These are phyloP conservation scores for Leucoraja erinaceus DNA, from an alignment of 2,113 vertebrate species.

Conservation along the genomic window DNA sequence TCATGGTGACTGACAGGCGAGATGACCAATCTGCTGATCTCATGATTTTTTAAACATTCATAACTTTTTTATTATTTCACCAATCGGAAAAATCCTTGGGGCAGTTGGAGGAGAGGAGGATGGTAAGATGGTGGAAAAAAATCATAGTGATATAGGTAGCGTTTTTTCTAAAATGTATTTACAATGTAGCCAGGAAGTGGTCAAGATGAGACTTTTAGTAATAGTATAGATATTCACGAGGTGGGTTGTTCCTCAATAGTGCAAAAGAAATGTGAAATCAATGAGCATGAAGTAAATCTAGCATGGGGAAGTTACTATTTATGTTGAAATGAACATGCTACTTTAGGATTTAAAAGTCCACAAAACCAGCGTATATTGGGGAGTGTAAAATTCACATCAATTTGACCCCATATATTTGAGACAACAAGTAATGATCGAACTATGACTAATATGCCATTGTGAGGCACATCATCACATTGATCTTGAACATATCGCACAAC, in stretches of 20 bases:
- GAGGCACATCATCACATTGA: background rate
- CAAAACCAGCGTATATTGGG: background rate
- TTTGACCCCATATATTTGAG: background rate
- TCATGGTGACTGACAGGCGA: too few relatives aligned
- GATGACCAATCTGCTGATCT: too few relatives aligned
- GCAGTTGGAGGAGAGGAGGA: too few relatives aligned
- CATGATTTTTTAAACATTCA: too few relatives aligned
- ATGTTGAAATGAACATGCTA: background rate
- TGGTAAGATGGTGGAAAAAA: too few relatives aligned
- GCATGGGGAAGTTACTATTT: background rate
- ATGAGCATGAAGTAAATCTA: background rate
- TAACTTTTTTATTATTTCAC: too few relatives aligned
- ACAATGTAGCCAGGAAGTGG: too few relatives aligned
- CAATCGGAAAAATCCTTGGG: too few relatives aligned
- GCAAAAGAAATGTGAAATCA: background rate
- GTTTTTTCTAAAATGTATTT: too few relatives aligned
- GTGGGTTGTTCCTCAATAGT: background rate
- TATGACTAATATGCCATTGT: background rate
- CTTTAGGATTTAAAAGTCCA: background rate
- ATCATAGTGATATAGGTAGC: background rate
- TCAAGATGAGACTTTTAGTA: too few relatives aligned
- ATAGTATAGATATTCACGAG: too few relatives aligned
- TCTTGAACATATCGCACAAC: background rate
- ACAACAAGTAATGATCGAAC: background rate
- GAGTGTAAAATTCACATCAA: background rate